Evolutionary conservation across 1,140 invertebrate species (phyloP).

Genomic region (Caenorhabditis elegans): DNA sequence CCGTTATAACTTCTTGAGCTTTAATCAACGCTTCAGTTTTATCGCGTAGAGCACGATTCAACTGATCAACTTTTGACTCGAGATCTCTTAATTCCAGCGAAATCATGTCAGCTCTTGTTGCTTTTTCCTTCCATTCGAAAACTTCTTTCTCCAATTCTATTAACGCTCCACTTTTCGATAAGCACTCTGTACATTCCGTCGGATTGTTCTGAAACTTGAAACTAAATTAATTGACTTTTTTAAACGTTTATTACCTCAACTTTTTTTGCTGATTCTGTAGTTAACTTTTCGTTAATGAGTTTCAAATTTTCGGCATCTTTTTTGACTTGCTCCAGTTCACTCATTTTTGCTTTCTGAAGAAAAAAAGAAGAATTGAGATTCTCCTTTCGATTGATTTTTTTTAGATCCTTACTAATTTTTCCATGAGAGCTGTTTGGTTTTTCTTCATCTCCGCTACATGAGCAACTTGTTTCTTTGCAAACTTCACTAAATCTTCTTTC

Average conservation of each 20-base stretch:
- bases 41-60: not conserved
- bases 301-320: not conserved
- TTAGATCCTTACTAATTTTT: not conserved
- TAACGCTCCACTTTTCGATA: not conserved
- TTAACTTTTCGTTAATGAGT: not conserved
- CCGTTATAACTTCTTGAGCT: constrained; percentile 1
- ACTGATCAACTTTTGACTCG: not conserved
- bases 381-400: not conserved
- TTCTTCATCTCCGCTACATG: constrained; percentile 13
- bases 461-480: not conserved
- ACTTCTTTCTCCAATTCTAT: not conserved
- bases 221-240: not conserved
- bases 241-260: not conserved
- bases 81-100: not conserved
- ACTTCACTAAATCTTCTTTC: constrained; percentile 1
- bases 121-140: not conserved
- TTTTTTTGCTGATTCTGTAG: not conserved
- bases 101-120: not conserved
- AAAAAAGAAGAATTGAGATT: too few relatives aligned
- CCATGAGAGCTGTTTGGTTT: not conserved
- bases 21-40: constrained; percentile 13
- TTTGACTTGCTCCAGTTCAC: not conserved
- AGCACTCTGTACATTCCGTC: not conserved
- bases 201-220: constrained; percentile 12
- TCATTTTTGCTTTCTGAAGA: not conserved